A percentile compares a stretch with the other conserved stretches of the same genome.
These are phyloP conservation scores for Percina caprodes DNA, from an alignment of 2,113 vertebrate genomes.

Conservation along the genomic window DNA sequence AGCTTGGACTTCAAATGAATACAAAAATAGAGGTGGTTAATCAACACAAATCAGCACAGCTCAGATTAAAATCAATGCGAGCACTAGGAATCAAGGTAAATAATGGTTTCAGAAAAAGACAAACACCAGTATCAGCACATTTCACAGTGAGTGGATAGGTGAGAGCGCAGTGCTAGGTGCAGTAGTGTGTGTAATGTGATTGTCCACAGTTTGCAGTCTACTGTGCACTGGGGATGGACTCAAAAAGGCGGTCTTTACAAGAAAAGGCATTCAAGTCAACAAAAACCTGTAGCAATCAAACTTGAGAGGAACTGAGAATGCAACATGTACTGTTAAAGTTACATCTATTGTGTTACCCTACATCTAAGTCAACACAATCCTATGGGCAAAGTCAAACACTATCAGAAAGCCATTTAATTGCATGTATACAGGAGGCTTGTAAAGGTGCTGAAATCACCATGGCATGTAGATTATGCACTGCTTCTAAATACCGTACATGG, in stretches of 20 bases:
- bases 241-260: conserved; percentile 44
- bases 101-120: conserved; percentile 39
- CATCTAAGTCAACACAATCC: conserved; percentile 43
- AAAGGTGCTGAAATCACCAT: conserved; percentile 53
- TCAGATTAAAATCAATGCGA: conserved; percentile 45
- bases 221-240: conserved; percentile 25
- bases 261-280: conserved; percentile 58
- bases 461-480: conserved; percentile 57
- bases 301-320: conserved; percentile 29
- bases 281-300: conserved; percentile 38
- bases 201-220: conserved; percentile 69
- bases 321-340: conserved; percentile 40
- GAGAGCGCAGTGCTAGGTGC: conserved; percentile 54
- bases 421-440: conserved; percentile 49
- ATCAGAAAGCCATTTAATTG: conserved; percentile 62
- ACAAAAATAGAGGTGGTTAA: conserved; percentile 42
- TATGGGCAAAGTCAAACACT: conserved; percentile 66
- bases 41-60: conserved; percentile 26
- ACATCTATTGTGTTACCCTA: conserved; percentile 5
- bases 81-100: conserved; percentile 41
- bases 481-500: conserved; percentile 53
- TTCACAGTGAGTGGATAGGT: conserved; percentile 64
- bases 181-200: conserved; percentile 69
- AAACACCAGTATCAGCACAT: conserved; percentile 61
- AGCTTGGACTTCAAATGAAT: conserved; percentile 21